Base-by-base conservation (phyloP, 1,140 invertebrate species). In the Delia radicum region DNA sequence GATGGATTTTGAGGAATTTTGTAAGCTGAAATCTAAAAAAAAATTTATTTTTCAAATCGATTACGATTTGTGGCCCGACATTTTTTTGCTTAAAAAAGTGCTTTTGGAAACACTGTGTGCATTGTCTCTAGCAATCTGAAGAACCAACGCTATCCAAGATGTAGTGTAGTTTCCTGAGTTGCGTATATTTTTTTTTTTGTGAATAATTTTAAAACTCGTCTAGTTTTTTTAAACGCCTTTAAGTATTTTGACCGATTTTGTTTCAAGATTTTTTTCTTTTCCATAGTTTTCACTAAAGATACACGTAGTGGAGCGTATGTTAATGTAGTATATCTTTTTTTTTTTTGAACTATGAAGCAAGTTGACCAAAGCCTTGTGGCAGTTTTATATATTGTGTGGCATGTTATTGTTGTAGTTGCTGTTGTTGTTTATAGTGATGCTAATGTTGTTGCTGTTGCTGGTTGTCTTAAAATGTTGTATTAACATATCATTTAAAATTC, bases 401-500 rank as follows among this genome's bases (percentile, higher is more conserved):
- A 73, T 73, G 72, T 73, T 73, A 61, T 73, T 73, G 15, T 55
- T 42, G 8, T 18, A 29, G 26, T 37, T 71, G 67, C n/a, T 71
- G 67, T 26, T 71, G 67, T 71, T 37, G 67, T 48, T 73, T 18
- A 55, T 55, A 21, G 8, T 55, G 48, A 21, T 55, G 48, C n/a
- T 55, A 18, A 21, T 55, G 46, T 55, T 55, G 63, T 29, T 67
- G 3, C 6, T 55, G 24, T 73, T 73, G 63, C 13, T 67, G 63
- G 27, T 67, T 67, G 63, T 67, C 48, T 55, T 31, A 33, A 69
- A 69, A 69, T 69, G 65, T 69, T 69, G 65, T 69, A 69, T 69
- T 69, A 69, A 69, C 65, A 69, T 69, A 69, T 69, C 65, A 69
- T 69, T 69, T 69, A 69, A 69, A 69, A 69, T 69, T 69, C 65